A percentile compares a stretch with the other conserved stretches of the same genome.
phyloP scores from a whole-genome alignment of 2,113 vertebrate genomes.

The Meleagris gallopavo region DNA sequence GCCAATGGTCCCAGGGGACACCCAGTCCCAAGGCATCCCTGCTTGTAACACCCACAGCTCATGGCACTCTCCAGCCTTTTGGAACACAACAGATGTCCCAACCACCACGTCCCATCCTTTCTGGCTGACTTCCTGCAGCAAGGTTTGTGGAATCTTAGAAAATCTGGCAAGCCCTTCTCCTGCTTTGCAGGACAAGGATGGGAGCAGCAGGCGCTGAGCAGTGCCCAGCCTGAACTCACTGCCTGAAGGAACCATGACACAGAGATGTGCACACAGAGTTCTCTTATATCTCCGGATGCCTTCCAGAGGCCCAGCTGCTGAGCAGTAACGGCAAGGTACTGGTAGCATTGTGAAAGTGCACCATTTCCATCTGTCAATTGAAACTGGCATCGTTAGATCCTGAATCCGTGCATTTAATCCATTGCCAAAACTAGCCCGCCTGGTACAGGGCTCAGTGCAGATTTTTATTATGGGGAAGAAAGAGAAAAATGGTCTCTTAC shows the following conservation, averaged over 20 bases:
- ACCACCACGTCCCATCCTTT: fast-evolving
- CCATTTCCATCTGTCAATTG: constrained; percentile 60
- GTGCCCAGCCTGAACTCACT: not conserved
- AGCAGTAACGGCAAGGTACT: not conserved
- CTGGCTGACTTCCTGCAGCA: not conserved
- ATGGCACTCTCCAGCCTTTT: not conserved
- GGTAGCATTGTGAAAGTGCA: constrained; percentile 2
- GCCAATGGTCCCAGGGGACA: not conserved
- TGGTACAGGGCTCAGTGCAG: not conserved
- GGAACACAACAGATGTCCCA: not conserved
- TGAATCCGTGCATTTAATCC: not conserved
- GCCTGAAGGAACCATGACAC: not conserved
- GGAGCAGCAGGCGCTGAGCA: not conserved
- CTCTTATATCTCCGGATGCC: not conserved
- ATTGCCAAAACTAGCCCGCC: constrained; percentile 30
- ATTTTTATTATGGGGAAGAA: constrained; percentile 12
- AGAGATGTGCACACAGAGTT: not conserved
- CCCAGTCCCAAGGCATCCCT: not conserved
- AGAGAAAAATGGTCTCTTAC: constrained; percentile 50
- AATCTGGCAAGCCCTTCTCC: not conserved
- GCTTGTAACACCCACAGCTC: too few relatives aligned
- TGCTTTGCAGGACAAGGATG: not conserved
- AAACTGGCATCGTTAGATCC: constrained; percentile 47
- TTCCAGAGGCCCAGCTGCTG: not conserved
- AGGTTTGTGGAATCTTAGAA: not conserved